phyloP scores from a whole-genome alignment of 2,113 vertebrate species.

The Thunnus maccoyii region DNA sequence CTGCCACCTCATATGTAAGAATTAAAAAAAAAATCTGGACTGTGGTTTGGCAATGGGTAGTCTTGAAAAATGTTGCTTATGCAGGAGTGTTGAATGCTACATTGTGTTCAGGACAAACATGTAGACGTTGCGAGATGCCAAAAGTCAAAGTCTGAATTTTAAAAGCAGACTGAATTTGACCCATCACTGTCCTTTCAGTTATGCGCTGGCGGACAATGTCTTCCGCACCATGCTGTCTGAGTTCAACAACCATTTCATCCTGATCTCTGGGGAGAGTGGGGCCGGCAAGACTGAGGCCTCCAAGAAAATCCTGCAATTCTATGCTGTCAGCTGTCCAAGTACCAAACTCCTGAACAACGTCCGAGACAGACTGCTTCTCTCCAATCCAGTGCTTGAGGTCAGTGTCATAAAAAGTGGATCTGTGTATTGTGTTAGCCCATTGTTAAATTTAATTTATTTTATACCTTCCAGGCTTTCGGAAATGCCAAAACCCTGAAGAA shows the following conservation, averaged over 20 bases:
- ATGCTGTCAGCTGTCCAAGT: constrained; percentile 93
- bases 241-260: constrained; percentile 95
- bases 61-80: too few relatives aligned
- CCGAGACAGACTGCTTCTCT: constrained; percentile 92
- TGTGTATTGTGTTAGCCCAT: too few relatives aligned
- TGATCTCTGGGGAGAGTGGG: constrained; percentile 97
- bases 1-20: constrained; percentile 97
- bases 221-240: constrained; percentile 95
- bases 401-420: constrained; percentile 28
- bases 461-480: constrained; percentile 92
- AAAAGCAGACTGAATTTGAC: background rate
- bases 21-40: too few relatives aligned
- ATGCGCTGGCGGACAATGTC: constrained; percentile 95
- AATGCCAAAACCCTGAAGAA: constrained; percentile 97
- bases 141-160: background rate
- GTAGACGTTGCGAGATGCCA: background rate
- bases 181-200: constrained; percentile 81
- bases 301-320: constrained; percentile 97
- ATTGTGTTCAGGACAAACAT: background rate
- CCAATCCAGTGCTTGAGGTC: constrained; percentile 97
- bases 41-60: too few relatives aligned
- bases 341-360: constrained; percentile 90
- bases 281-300: constrained; percentile 97
- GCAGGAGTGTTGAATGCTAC: background rate
- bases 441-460: background rate